Conservation (phyloP, 1,140 invertebrate species). For the Drosophila paulistorum region DNA sequence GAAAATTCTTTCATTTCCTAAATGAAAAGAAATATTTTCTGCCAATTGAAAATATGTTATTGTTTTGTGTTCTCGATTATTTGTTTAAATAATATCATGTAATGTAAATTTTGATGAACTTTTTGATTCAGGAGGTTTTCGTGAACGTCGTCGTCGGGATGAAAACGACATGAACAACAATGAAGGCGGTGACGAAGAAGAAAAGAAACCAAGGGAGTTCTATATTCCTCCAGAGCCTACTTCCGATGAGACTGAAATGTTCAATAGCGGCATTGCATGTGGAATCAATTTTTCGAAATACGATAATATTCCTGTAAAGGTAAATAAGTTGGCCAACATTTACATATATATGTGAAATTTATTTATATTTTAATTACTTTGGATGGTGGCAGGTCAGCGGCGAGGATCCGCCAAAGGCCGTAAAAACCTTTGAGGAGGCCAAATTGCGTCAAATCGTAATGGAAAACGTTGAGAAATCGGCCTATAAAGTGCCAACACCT, state of each 20-base stretch:
- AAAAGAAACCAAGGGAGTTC: slow-evolving; percentile 85
- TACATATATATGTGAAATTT: not conserved
- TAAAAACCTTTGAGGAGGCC: slow-evolving; percentile 89
- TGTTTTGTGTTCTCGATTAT: too few species aligned
- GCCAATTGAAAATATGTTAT: too few species aligned
- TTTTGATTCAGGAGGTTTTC: too few species aligned
- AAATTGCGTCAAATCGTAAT: slow-evolving; percentile 87
- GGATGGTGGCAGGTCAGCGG: slow-evolving; percentile 61
- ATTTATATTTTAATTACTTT: not conserved
- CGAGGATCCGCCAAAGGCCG: slow-evolving; percentile 84
- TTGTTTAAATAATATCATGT: not conserved
- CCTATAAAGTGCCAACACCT: slow-evolving; percentile 95
- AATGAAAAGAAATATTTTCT: too few species aligned
- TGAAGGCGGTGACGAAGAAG: slow-evolving; percentile 33
- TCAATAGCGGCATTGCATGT: slow-evolving; percentile 87
- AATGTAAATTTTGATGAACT: too few species aligned
- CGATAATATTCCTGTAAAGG: slow-evolving; percentile 91
- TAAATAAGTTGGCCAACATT: slow-evolving; percentile 78
- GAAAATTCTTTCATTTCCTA: too few species aligned
- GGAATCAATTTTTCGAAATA: slow-evolving; percentile 97
- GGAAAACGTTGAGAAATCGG: slow-evolving; percentile 91
- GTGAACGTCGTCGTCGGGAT: slow-evolving; percentile 43
- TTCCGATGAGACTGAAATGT: slow-evolving; percentile 88
- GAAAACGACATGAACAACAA: slow-evolving; percentile 71
- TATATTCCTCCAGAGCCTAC: slow-evolving; percentile 93